These are phyloP conservation scores for Macrophya alboannulata DNA, from an alignment of 2,888 invertebrate species.

Conservation along the genomic window DNA sequence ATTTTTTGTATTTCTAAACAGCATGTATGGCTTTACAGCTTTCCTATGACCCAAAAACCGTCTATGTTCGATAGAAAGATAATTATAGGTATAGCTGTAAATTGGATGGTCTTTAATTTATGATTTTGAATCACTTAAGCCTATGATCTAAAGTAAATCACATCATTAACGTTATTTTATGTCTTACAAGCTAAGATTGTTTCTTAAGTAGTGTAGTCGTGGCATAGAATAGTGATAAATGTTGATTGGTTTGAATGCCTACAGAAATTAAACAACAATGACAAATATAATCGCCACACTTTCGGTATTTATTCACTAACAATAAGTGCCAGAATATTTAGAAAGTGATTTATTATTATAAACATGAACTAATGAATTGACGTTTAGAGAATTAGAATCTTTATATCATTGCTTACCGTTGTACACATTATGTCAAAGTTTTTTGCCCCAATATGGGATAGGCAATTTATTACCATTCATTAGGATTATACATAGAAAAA, in stretches of 20 bases:
- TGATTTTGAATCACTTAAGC: not conserved
- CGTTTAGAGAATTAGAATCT: constrained; percentile 15
- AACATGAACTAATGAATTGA: constrained; percentile 16
- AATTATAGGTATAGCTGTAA: constrained; percentile 11
- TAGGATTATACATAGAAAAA: not conserved
- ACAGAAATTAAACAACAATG: constrained; percentile 2
- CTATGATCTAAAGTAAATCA: constrained; percentile 13
- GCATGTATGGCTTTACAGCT: not conserved
- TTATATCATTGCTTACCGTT: constrained; percentile 24
- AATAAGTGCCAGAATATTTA: constrained; percentile 36
- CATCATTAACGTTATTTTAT: constrained; percentile 27
- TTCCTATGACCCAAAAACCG: not conserved
- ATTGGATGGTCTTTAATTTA: not conserved
- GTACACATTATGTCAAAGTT: not conserved
- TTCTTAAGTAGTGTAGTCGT: not conserved
- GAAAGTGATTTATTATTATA: constrained; percentile 25
- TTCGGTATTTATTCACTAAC: constrained; percentile 14
- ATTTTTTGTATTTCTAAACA: constrained; percentile 26
- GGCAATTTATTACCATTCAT: not conserved
- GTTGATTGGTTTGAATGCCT: constrained; percentile 12
- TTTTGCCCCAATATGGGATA: not conserved
- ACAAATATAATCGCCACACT: constrained; percentile 9
- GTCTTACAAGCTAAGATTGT: constrained; percentile 25
- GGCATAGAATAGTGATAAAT: constrained; percentile 12
- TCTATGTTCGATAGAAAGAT: not conserved